Base-by-base conservation (phyloP, 2,888 invertebrate species). In the Trissoscelio sp. region DNA sequence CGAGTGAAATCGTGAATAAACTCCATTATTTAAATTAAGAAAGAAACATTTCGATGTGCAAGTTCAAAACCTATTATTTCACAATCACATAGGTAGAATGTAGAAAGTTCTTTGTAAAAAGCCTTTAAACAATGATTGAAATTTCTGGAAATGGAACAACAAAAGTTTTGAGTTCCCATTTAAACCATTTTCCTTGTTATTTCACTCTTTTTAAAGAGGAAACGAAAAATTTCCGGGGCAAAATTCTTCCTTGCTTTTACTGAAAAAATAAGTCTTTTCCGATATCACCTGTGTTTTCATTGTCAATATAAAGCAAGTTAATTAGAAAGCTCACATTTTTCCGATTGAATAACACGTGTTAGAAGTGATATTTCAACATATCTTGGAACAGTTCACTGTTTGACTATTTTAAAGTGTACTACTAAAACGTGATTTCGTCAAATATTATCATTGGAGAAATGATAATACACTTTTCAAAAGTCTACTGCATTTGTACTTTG, bases 101-200 rank as follows among this genome's bases (percentile, higher is more conserved):
- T 39, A 12, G 2, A 39, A 12, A 39, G 14, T 1, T 53, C 18
- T 51, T 51, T 51, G 24, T 20, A 34, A 16, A 60, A 44, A 60
- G 28, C 11, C 16, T 60, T 60, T 39, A 44, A 60, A 60, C 44
- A 60, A 28, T 60, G 60, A 44, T 44, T 60, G 60, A 44, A 60
- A 42, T 28, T 60, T 60, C 44, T 16, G 14, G 5, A 60, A 60
- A 60, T 44, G 28, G 28, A 60, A 28, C 16, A 58, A 42, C 42
- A 44, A 60, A 37, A 53, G 39, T 39, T 57, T 39, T 37, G 57
- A 44, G 12, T 60, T 60, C n/a, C 14, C 60, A 28, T 60, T 60
- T 44, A 60, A 44, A 60, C 60, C 28, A 60, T 60, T 60, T 60
- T 44, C 60, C 44, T n/a, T 44, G 44, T 60, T 60, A 42, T 42